Base-by-base conservation (phyloP, 2,888 invertebrate genomes). In the Plagodis pulveraria region DNA sequence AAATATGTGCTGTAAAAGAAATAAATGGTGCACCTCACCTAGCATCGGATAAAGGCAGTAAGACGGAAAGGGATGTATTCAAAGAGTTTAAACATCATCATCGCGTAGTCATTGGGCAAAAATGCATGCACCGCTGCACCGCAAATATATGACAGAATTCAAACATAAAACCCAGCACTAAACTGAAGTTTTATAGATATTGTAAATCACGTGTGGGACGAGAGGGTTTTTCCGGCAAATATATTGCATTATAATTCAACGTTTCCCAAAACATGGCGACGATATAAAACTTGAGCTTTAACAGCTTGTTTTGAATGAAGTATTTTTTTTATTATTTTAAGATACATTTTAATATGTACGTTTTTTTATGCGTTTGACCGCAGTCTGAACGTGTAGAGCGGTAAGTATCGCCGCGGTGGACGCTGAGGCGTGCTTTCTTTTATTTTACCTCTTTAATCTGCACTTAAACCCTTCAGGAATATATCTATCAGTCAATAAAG, bases 111-210 rank as follows among this genome's bases (percentile, higher is more conserved):
- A 22, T 22, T 22, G 22, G 22, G 22, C 22, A 22, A 22, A 22
- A 22, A 22, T 22, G 22, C 4, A 22, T 2, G 22, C 4, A 22
- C 22, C 22, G 22, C 22, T 22, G 22, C 22, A 22, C 1, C 22
- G 22, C 4, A 22, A 22, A 22, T 22, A 22, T 22, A 45, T 22
- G 43, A 9, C 50, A 38, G 44, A 53, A 53, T 53, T 41, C 41
- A 53, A 53, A 47, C 56, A 50, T 50, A 44, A 38, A 56, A 56
- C 40, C 38, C 49, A 56, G 40, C 38, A 49, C 45, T 50, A 45
- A 49, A 50, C 44, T 45, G 33, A 40, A 50, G 42, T 50, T 56
- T 50, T 56, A 50, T 56, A 38, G 49, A 46, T 36, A 50, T 38
- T 34, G 49, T 49, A 49, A 56, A 56, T 50, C 44, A 38, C 10